Base-by-base conservation (phyloP, 2,113 vertebrate species). In the Protomyctophum bolini region DNA sequence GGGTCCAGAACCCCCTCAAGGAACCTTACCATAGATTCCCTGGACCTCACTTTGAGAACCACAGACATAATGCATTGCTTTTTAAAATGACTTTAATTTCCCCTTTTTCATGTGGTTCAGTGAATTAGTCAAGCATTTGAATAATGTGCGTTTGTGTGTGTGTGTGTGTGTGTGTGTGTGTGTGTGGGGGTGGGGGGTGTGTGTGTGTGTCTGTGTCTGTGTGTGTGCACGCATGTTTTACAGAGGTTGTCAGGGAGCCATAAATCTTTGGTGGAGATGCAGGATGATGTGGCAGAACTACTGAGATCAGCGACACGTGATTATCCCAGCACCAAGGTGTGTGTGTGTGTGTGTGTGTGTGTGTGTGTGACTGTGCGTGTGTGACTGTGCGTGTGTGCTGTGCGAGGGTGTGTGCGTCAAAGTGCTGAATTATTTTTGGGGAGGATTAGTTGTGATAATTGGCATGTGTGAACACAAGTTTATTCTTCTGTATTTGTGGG, bases 251-350 rank as follows among this genome's bases (percentile, higher is more conserved):
- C 97, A 0, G 94, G 95, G 70, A 96, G 97, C 80, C 97, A 98
- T 92, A 96, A 97, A 84, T 95, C 95, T 0, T 79, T 98, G 91
- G 96, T 98, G 79, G 96, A 98, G 91, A 98, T 98, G 96, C 97
- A 98, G 78, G 97, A 97, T 58, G 88, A 95, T 6, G 93, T 96
- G 81, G 73, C 75, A 0, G 95, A 97, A 65, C 94, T 98, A 52
- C 90, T 97, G 87, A 92, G 76, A 82, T 95, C 92, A 3, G 92
- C 94, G 0, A 85, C 94, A 10, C 90, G 82, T 71, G 96, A 98
- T 45, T 80, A 94, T 47, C 94, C 97, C 9, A 92, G 88, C 86
- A 93, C 95, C 77, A 95, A 96, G 95, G 97, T 98, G 87, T 89
- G 91, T 75, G 65, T 15, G 45, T 14, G 33, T 67, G 72, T 65